Evolutionary conservation across 1,140 invertebrate species (phyloP).

Genomic region (Venturia canescens): DNA sequence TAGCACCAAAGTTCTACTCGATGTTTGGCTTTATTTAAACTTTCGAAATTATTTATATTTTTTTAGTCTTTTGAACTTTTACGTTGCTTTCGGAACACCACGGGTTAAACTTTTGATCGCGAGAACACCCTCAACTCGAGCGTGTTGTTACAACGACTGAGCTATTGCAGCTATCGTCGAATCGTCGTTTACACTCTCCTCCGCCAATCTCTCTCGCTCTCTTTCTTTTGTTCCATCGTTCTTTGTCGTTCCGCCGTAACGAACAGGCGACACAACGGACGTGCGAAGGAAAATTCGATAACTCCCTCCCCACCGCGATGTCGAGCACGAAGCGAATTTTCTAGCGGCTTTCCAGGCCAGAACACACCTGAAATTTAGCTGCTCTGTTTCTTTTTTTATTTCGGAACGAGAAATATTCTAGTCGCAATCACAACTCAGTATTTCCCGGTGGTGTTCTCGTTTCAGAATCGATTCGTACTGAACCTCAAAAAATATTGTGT

Average conservation of each 20-base stretch:
- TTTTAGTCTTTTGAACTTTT: too few relatives aligned
- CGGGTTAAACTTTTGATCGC: not conserved
- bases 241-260: not conserved
- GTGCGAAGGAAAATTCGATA: conserved; percentile 15
- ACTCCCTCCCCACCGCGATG: not conserved
- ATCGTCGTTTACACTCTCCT: conserved; percentile 6
- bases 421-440: not conserved
- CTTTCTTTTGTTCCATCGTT: not conserved
- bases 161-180: not conserved
- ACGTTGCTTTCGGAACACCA: not conserved
- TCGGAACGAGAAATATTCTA: not conserved
- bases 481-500: not conserved
- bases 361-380: not conserved
- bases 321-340: not conserved
- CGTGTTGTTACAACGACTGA: not conserved
- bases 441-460: not conserved
- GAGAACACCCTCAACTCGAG: not conserved
- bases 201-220: not conserved
- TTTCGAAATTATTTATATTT: too few relatives aligned
- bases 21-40: too few relatives aligned
- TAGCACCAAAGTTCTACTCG: not conserved
- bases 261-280: not conserved
- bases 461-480: not conserved
- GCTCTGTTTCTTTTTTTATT: not conserved
- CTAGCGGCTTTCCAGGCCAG: not conserved